Evolutionary conservation across 2,113 vertebrate genomes (phyloP), one percentile per base, ranked within the genome.

Genomic region (Gambusia holbrooki): DNA sequence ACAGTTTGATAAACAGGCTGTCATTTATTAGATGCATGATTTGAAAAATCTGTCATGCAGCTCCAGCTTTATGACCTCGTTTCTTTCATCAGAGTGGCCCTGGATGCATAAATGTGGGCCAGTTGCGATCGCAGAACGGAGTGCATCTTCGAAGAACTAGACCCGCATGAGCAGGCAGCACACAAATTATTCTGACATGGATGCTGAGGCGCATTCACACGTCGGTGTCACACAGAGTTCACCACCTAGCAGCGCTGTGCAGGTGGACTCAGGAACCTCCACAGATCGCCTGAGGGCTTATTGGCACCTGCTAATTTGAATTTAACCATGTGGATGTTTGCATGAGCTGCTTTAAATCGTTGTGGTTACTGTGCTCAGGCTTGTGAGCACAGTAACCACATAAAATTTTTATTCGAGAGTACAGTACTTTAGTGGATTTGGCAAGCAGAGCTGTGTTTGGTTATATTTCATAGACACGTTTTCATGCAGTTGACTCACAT

Each of bases 151-250:
- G 78, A 90, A 81, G 84, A 78, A 85, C 82, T 69, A 12, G 76
- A 68, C 77, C 85, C 29, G 75, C 75, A 90, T 92, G 83, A 82
- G 80, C 71, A 90, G 79, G 79, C 86, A 90, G 90, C 74, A 60
- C 88, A 92, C 80, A 92, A 89, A 89, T 92, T 75, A 93, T 92
- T 93, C 79, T 92, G 80, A 77, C 77, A 77, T 76, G 69, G 65
- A 80, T 79, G 87, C 80, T 1, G 71, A 77, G 78, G 81, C 32
- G 72, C 75, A 74, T 89, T 89, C 87, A 79, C 90, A 87, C 77
- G 33, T 73, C 15, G 63, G 85, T 88, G 90, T 90, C 87, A 90
- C 68, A 0, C 33, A 85, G 80, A 92, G 91, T 92, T 93, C 89
- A 90, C 48, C 80, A 82, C 77, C 77, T 58, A 37, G 71, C 58